Evolutionary conservation across 2,797 vertebrate genomes (phyloP).

Genomic region (Sebastes itinus): DNA sequence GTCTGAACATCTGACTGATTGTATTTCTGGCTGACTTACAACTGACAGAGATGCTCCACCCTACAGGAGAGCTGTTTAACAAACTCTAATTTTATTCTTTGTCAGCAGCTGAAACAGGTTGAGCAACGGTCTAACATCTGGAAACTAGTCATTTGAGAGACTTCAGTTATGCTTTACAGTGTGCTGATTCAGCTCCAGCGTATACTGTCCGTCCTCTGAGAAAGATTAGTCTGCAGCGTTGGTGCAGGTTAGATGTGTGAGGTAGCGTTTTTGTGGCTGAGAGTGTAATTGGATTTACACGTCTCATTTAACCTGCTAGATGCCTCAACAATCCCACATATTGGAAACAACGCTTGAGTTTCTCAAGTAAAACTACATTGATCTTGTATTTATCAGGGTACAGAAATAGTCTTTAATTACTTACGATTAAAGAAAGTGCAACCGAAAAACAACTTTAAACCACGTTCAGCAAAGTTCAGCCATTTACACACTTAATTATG

Average conservation of each 20-base stretch:
- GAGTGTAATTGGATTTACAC: slow-evolving; percentile 66
- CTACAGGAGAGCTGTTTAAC: slow-evolving; percentile 6
- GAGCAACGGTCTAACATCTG: slow-evolving; percentile 43
- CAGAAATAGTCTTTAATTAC: slow-evolving; percentile 25
- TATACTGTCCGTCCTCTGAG: slow-evolving; percentile 14
- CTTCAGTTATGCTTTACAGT: slow-evolving; percentile 44
- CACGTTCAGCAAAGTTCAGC: slow-evolving; percentile 3
- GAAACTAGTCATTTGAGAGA: slow-evolving; percentile 57
- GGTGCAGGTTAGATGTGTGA: slow-evolving; percentile 51
- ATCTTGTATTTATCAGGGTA: slow-evolving; percentile 25
- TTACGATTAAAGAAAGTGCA: slow-evolving; percentile 19
- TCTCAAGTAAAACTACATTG: slow-evolving; percentile 33
- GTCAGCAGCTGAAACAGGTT: slow-evolving; percentile 46
- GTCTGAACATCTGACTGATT: not conserved
- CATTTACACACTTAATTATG: slow-evolving; percentile 14
- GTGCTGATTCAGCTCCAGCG: slow-evolving; percentile 61
- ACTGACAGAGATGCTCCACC: not conserved
- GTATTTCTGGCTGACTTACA: not conserved
- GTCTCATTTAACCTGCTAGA: slow-evolving; percentile 63
- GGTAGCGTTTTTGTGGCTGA: slow-evolving; percentile 34
- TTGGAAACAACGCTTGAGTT: slow-evolving; percentile 31
- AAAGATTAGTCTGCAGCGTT: slow-evolving; percentile 47
- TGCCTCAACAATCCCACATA: slow-evolving; percentile 38
- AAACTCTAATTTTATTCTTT: slow-evolving; percentile 15
- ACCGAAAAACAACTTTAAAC: slow-evolving; percentile 15